Conservation (phyloP, 2,113 vertebrate genomes). For the Mormyrus iriodes region DNA sequence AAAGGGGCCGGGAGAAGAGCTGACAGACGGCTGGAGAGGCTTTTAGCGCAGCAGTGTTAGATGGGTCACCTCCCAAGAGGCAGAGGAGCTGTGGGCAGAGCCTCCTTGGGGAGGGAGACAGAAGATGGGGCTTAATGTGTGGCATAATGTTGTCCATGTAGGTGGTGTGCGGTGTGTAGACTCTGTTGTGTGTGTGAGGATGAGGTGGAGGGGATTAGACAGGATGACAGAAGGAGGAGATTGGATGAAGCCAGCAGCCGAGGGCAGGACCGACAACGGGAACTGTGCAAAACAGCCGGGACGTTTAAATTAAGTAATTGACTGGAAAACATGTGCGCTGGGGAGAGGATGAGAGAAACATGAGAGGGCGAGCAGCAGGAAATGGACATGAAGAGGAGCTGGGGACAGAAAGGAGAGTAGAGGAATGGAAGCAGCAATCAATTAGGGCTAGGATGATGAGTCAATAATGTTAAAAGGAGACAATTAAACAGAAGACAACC, state of each 20-base stretch:
- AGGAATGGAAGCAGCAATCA: background rate
- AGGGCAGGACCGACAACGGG: background rate
- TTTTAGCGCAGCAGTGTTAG: background rate
- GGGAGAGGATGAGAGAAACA: background rate
- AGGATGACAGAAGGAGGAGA: background rate
- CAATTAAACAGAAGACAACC: background rate
- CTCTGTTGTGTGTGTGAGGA: background rate
- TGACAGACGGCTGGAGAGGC: background rate
- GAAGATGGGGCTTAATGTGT: background rate
- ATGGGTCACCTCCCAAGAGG: background rate
- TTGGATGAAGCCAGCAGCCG: background rate
- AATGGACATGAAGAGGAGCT: background rate
- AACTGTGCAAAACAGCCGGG: background rate
- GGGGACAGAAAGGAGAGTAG: background rate
- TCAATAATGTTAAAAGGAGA: background rate
- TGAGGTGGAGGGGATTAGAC: background rate
- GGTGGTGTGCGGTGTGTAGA: background rate
- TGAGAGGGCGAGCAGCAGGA: background rate
- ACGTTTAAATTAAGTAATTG: background rate
- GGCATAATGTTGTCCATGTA: background rate
- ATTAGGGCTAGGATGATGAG: background rate
- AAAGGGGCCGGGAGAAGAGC: constrained; percentile 1
- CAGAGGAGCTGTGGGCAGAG: background rate
- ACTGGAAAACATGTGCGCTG: background rate
- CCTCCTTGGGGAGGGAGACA: background rate